Evolutionary conservation across 2,888 invertebrate genomes (phyloP), one percentile per base, ranked within the genome.

Genomic region (Mesorhabditis spiculigera): DNA sequence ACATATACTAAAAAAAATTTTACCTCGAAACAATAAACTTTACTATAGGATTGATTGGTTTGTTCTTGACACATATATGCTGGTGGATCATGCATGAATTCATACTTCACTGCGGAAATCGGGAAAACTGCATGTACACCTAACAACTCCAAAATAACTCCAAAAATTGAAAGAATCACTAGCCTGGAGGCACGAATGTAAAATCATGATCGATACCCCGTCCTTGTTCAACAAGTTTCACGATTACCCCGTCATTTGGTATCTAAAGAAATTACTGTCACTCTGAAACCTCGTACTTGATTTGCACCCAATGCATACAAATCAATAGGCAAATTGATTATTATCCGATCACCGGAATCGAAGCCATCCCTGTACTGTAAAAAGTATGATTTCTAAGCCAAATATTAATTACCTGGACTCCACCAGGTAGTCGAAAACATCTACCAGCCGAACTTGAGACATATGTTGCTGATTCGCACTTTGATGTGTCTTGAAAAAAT

Each of bases 91-190:
- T 84, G 77, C 75, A 81, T 81, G 67, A 84, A 84, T 43, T 83
- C 82, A 73, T 82, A 84, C 41, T 77, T 71, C 3, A 81, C 83
- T 5, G 83, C 85, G 4, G 78, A 75, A 13, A 85, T 71, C 1
- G 82, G 82, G 68, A 85, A 74, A 4, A 85, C 75, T n/a, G 84
- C 82, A 71, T 84, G 82, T 1, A 81, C 79, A 8, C 83, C 82
- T 79, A 63, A 45, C 72, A 67, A 61, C 5, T 50, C n/a, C 58
- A 50, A 50, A 50, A 50, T n/a, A 50, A 50, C 58, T 50, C 44
- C n/a, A 44, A 45, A n/a, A 10, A 66, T 13, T n/a, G 45, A 65
- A 66, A 65, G 28, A 61, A 45, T 41, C 45, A 43, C 41, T 50
- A 69, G 78, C 79, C 82, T 58, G 76, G 64, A 4, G 81, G 81